phyloP scores from a whole-genome alignment of 2,113 vertebrate genomes.

The Calypte anna region DNA sequence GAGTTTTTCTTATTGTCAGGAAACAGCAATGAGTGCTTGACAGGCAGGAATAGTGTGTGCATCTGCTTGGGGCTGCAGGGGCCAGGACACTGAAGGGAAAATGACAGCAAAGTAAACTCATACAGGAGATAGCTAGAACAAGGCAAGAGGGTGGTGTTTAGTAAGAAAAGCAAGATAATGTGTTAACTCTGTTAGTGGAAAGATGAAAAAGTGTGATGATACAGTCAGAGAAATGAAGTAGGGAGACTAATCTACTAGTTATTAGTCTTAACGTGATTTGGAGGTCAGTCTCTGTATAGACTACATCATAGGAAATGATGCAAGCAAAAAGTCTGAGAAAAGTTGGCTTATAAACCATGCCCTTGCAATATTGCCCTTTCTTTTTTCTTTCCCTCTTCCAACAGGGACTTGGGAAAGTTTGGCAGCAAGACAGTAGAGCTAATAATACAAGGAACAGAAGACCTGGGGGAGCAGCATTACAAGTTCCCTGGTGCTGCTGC shows the following conservation, averaged over 20 bases:
- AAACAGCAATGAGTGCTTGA: not conserved
- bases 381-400: not conserved
- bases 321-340: not conserved
- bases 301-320: not conserved
- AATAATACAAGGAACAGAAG: not conserved
- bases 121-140: not conserved
- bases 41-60: rapidly evolving
- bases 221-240: not conserved
- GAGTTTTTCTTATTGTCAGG: not conserved
- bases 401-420: not conserved
- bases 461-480: not conserved
- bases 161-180: not conserved
- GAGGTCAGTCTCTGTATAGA: not conserved
- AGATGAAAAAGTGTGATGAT: not conserved
- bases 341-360: not conserved
- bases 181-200: not conserved
- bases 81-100: not conserved
- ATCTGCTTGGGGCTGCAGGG: not conserved
- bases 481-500: not conserved
- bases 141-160: not conserved
- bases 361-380: not conserved
- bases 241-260: not conserved
- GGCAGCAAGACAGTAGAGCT: not conserved
- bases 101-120: not conserved
- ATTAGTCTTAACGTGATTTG: not conserved